Conservation (phyloP, 2,113 vertebrate genomes). For the Vombatus ursinus region DNA sequence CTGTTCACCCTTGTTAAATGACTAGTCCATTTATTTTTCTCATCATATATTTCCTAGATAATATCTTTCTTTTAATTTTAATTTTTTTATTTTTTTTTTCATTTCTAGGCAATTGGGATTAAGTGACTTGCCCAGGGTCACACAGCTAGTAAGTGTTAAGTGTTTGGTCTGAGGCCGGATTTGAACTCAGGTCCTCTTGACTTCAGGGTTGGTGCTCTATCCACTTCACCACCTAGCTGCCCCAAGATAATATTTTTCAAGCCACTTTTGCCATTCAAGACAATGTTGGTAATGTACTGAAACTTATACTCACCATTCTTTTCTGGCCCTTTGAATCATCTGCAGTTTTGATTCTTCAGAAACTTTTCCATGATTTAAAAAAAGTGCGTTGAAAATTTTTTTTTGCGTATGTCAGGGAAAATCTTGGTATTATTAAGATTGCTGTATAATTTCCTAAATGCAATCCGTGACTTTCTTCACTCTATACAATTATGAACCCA, state of each 20-base stretch:
- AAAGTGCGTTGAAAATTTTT: neutral
- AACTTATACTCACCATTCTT: neutral
- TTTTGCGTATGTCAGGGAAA: neutral
- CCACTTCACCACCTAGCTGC: too few relatives aligned
- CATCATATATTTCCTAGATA: neutral
- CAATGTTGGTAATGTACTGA: neutral
- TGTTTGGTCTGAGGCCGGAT: too few relatives aligned
- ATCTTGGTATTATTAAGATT: neutral
- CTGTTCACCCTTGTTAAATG: neutral
- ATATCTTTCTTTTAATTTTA: neutral
- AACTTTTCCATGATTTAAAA: neutral
- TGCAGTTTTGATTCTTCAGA: neutral
- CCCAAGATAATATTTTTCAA: neutral
- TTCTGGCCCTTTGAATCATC: neutral
- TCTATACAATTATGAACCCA: neutral
- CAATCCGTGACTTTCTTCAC: neutral
- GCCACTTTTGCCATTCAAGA: neutral
- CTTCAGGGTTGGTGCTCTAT: too few relatives aligned
- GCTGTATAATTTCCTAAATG: neutral
- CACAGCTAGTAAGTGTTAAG: too few relatives aligned
- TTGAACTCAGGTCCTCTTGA: too few relatives aligned
- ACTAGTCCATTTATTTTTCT: neutral
- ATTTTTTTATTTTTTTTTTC: too few relatives aligned
- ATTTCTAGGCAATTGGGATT: too few relatives aligned
- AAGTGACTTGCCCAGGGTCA: too few relatives aligned